A percentile compares a stretch with the other conserved stretches of the same genome.
Conservation (phyloP, 2,113 vertebrate species). For the Tylochromis polylepis region DNA sequence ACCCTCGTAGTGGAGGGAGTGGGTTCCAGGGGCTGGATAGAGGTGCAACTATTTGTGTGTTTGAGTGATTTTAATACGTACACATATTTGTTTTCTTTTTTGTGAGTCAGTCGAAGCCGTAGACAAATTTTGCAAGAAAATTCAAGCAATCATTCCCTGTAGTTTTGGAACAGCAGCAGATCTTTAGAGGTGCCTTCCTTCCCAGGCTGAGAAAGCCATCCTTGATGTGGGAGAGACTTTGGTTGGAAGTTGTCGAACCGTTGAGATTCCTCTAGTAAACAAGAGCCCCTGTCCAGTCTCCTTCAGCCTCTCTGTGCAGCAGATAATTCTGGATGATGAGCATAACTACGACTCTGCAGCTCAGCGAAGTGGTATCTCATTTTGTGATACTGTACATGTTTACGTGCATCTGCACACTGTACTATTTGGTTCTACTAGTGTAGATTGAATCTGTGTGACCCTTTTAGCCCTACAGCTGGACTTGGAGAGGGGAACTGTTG, state of each 20-base stretch:
- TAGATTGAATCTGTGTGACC: neutral
- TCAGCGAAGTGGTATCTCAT: constrained; percentile 70
- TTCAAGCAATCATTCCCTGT: neutral
- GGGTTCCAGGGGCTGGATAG: constrained; percentile 69
- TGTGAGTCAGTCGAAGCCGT: neutral
- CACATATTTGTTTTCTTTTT: neutral
- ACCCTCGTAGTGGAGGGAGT: constrained; percentile 74
- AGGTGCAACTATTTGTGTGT: constrained; percentile 54
- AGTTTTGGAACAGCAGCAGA: neutral
- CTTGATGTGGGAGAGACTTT: constrained; percentile 81
- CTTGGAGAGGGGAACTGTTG: constrained; percentile 67
- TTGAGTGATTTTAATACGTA: neutral
- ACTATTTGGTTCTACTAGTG: neutral
- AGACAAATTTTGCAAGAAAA: neutral
- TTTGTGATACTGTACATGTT: neutral
- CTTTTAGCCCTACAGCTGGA: constrained; percentile 80
- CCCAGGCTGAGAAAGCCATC: constrained; percentile 71
- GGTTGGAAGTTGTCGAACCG: constrained; percentile 72
- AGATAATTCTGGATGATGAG: constrained; percentile 53
- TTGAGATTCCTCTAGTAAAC: constrained; percentile 79
- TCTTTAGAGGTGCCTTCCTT: neutral
- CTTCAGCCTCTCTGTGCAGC: constrained; percentile 78
- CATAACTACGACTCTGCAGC: constrained; percentile 11
- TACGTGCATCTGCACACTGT: neutral
- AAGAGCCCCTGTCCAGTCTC: constrained; percentile 77